These are phyloP conservation scores for Numida meleagris DNA, from an alignment of 2,113 vertebrate species.

Conservation along the genomic window DNA sequence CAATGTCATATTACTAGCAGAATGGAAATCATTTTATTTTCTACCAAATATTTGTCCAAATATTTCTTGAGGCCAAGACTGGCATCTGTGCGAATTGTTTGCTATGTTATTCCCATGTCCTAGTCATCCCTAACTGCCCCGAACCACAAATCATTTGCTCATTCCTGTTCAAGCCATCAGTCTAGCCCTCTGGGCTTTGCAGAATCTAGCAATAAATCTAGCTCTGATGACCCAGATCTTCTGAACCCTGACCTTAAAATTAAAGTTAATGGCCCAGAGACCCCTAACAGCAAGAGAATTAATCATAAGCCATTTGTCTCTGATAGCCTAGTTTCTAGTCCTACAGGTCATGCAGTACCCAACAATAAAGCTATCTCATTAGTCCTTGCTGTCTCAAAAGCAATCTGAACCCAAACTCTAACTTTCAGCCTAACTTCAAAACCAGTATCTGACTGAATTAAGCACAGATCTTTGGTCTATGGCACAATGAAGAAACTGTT, in stretches of 20 bases:
- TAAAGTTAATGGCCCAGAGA: constrained; percentile 61
- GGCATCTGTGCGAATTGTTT: constrained; percentile 45
- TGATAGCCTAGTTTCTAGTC: neutral
- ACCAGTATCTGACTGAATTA: neutral
- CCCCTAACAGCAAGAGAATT: constrained; percentile 29
- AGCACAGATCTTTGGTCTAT: neutral
- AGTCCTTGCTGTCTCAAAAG: neutral
- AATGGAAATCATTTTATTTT: neutral
- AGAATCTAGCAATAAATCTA: constrained; percentile 69
- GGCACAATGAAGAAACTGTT: neutral
- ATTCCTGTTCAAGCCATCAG: constrained; percentile 57
- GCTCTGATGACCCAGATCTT: constrained; percentile 53
- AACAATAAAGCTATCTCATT: neutral
- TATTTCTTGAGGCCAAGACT: constrained; percentile 2
- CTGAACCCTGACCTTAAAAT: constrained; percentile 61
- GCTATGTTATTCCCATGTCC: constrained; percentile 63
- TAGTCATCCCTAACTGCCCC: constrained; percentile 45
- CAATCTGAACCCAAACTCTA: neutral
- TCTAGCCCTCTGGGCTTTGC: constrained; percentile 62
- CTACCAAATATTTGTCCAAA: neutral
- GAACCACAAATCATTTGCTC: constrained; percentile 62
- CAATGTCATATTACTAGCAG: neutral
- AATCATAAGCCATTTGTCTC: constrained; percentile 49
- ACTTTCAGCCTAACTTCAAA: neutral
- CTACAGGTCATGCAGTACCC: neutral